Evolutionary conservation across 2,797 vertebrate species (phyloP).

Genomic region (Emydoidea blandingii): DNA sequence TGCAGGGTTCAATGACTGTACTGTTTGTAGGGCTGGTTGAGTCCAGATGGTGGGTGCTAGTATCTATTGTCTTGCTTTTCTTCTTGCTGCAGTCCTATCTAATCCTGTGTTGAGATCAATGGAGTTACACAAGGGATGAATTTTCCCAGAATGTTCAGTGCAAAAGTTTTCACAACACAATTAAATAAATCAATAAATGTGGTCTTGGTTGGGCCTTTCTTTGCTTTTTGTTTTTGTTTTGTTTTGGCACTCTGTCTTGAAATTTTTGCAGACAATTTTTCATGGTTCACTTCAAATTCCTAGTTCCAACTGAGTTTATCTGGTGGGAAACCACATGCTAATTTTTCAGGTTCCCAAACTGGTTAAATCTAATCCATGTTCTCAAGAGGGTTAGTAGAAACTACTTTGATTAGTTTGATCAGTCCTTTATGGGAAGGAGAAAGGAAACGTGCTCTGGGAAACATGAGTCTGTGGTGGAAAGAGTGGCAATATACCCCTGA

Average conservation of each 20-base stretch:
- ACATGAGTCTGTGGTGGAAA: not conserved
- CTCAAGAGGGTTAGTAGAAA: not conserved
- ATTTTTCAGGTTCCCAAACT: not conserved
- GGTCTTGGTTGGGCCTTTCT: no score
- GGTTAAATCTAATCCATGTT: not conserved
- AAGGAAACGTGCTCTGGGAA: not conserved
- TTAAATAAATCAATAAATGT: not conserved
- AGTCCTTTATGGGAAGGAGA: not conserved
- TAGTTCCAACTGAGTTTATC: not conserved
- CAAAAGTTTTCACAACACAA: accelerated
- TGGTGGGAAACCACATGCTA: not conserved
- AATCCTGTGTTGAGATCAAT: not conserved
- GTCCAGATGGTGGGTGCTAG: accelerated
- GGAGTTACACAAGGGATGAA: not conserved
- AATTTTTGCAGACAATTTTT: not conserved
- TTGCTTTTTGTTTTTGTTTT: no score
- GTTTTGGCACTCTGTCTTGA: not conserved
- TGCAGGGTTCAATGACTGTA: not conserved
- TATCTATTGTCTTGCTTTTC: not conserved
- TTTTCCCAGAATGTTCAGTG: not conserved
- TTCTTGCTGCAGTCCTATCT: not conserved
- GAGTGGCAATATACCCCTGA: not conserved
- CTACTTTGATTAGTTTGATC: not conserved
- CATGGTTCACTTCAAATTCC: not conserved
- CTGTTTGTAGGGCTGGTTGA: not conserved